Percentiles rank a stretch among this genome's conserved stretches.
Evolutionary conservation across 2,797 vertebrate genomes (phyloP).

Genomic region (Notoglanidium macrostoma): DNA sequence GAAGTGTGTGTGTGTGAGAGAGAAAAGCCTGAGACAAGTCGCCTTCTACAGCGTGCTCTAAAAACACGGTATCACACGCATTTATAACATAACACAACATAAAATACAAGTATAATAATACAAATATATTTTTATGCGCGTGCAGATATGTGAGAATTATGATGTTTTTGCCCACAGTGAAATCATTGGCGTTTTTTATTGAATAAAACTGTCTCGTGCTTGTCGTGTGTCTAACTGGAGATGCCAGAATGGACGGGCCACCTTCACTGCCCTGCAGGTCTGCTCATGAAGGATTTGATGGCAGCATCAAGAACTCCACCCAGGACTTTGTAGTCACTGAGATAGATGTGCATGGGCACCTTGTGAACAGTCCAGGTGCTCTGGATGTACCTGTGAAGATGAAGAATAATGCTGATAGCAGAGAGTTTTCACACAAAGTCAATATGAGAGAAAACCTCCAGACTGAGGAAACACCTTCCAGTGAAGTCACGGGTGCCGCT

Average conservation of each 20-base stretch:
- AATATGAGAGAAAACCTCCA: conserved; percentile 35
- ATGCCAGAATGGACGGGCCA: conserved; percentile 62
- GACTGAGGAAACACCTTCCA: background rate
- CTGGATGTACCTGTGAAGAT: background rate
- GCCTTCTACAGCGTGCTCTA: background rate
- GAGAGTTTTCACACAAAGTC: conserved; percentile 40
- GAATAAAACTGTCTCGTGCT: background rate
- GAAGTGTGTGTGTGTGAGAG: background rate
- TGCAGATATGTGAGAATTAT: background rate
- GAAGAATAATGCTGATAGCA: background rate
- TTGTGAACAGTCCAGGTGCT: conserved; percentile 59
- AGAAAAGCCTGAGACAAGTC: too few species aligned
- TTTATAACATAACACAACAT: background rate
- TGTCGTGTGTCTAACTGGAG: background rate
- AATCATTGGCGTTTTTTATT: background rate
- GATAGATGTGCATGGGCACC: conserved; percentile 73
- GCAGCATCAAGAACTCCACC: conserved; percentile 84
- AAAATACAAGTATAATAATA: too few species aligned
- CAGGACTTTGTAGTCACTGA: conserved; percentile 90
- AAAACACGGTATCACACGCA: background rate
- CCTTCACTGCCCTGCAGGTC: conserved; percentile 67
- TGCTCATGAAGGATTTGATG: conserved; percentile 82
- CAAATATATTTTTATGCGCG: too few species aligned
- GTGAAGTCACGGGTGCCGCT: conserved; percentile 34
- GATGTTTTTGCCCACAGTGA: background rate